These are phyloP conservation scores for Poeciliopsis infans DNA, from an alignment of 2,797 vertebrate species.

Conservation along the genomic window DNA sequence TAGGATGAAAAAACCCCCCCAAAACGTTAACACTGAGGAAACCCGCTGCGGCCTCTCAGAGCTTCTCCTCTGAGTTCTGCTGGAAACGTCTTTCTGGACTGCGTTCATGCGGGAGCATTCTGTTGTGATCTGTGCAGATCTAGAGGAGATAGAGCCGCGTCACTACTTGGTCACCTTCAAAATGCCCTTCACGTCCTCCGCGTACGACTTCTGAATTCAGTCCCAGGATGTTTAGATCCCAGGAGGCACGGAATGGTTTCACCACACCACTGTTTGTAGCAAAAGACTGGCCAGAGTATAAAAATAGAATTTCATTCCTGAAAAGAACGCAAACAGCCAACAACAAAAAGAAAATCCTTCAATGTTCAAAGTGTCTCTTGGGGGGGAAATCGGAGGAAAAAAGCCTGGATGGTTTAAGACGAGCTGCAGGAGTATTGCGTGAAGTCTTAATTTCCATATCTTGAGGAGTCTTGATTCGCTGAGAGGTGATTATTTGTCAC, in stretches of 20 bases:
- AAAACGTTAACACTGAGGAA: slow-evolving; percentile 7
- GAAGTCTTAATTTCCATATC: slow-evolving; percentile 49
- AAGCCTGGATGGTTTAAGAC: slow-evolving; percentile 52
- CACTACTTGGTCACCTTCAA: slow-evolving; percentile 27
- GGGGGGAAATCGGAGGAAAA: slow-evolving; percentile 17
- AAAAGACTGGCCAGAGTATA: slow-evolving; percentile 82
- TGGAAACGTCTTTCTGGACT: slow-evolving; percentile 26
- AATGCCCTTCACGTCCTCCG: slow-evolving; percentile 56
- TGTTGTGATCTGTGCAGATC: slow-evolving; percentile 13
- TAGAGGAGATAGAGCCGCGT: slow-evolving; percentile 10
- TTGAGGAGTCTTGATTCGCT: slow-evolving; percentile 45
- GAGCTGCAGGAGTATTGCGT: slow-evolving; percentile 69
- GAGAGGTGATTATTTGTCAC: slow-evolving; percentile 46
- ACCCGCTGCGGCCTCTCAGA: slow-evolving; percentile 9
- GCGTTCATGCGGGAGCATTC: slow-evolving; percentile 4
- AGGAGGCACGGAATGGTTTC: slow-evolving; percentile 89
- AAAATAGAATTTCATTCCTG: slow-evolving; percentile 80
- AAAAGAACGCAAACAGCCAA: slow-evolving; percentile 54
- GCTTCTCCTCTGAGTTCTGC: slow-evolving; percentile 29
- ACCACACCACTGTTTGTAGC: slow-evolving; percentile 74
- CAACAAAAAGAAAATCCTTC: slow-evolving; percentile 77
- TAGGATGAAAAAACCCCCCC: slow-evolving; percentile 13
- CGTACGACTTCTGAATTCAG: slow-evolving; percentile 22
- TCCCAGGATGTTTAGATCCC: slow-evolving; percentile 63
- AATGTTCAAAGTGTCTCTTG: slow-evolving; percentile 50